These are phyloP conservation scores for Cerastis leucographa DNA, from an alignment of 2,888 invertebrate genomes.

Conservation along the genomic window DNA sequence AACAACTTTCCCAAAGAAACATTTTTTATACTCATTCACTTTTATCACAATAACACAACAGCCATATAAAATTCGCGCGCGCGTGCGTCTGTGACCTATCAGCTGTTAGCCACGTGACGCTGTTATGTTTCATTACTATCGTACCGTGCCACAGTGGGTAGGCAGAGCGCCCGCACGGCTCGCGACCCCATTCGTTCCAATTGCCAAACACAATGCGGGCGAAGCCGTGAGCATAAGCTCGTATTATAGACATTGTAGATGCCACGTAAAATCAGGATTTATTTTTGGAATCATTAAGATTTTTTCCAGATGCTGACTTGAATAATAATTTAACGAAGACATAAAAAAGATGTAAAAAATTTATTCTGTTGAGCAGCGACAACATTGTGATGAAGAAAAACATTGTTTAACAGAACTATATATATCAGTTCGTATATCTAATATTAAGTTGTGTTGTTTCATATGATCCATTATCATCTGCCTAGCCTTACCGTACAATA, in stretches of 20 bases:
- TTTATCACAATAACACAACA: no score
- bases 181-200: no score
- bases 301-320: constrained; percentile 13
- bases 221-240: neutral
- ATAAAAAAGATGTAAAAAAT: constrained; percentile 27
- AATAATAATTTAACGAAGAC: constrained; percentile 30
- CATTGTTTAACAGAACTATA: no score
- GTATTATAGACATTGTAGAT: neutral
- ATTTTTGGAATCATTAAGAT: constrained; percentile 23
- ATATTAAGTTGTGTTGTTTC: neutral
- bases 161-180: no score
- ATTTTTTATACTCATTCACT: no score
- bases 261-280: constrained; percentile 6
- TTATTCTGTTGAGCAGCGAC: neutral
- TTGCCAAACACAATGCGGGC: neutral
- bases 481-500: neutral
- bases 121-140: no score
- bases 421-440: neutral
- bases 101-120: no score
- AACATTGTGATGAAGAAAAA: neutral
- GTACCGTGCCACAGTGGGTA: no score
- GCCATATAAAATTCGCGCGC: no score
- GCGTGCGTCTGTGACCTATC: no score
- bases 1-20: no score
- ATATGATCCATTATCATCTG: neutral